Conservation (phyloP, 2,888 invertebrate species). For the Lacanobia wlatinum region DNA sequence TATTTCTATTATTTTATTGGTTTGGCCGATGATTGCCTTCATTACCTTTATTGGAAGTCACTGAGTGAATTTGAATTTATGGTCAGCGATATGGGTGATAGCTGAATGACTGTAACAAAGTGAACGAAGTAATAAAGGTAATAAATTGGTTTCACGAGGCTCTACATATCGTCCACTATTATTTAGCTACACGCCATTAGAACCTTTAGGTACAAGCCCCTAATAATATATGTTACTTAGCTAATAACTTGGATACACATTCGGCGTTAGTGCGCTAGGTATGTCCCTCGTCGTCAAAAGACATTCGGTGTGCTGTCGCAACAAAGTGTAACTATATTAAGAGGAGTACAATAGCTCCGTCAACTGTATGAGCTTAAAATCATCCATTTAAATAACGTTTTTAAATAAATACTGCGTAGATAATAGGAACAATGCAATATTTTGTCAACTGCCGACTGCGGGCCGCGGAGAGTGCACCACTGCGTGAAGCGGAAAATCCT, state of each 20-base stretch:
- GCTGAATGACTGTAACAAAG: constrained; percentile 87
- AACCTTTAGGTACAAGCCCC: constrained; percentile 38
- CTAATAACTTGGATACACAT: constrained; percentile 47
- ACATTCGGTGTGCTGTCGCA: constrained; percentile 67
- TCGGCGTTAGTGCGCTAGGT: constrained; percentile 22
- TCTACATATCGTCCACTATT: constrained; percentile 73
- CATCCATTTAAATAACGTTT: constrained; percentile 91
- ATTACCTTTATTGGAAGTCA: constrained; percentile 90
- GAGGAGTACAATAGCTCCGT: constrained; percentile 84
- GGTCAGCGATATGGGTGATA: constrained; percentile 87
- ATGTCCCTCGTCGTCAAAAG: constrained; percentile 69
- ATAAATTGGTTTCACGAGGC: constrained; percentile 84
- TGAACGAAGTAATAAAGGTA: constrained; percentile 87
- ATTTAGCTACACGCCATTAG: constrained; percentile 63
- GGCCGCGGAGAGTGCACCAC: constrained; percentile 87
- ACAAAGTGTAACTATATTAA: constrained; percentile 84
- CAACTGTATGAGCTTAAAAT: constrained; percentile 88
- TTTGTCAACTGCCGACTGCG: constrained; percentile 90
- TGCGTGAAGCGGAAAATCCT: constrained; percentile 91
- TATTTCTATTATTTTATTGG: constrained; percentile 91
- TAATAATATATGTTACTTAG: constrained; percentile 44
- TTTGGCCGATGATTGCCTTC: constrained; percentile 88
- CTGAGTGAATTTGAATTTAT: constrained; percentile 89
- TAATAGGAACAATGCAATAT: constrained; percentile 91
- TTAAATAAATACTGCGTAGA: constrained; percentile 90